Conservation (phyloP, 1,140 invertebrate genomes). For the Nixonia krombeini region DNA sequence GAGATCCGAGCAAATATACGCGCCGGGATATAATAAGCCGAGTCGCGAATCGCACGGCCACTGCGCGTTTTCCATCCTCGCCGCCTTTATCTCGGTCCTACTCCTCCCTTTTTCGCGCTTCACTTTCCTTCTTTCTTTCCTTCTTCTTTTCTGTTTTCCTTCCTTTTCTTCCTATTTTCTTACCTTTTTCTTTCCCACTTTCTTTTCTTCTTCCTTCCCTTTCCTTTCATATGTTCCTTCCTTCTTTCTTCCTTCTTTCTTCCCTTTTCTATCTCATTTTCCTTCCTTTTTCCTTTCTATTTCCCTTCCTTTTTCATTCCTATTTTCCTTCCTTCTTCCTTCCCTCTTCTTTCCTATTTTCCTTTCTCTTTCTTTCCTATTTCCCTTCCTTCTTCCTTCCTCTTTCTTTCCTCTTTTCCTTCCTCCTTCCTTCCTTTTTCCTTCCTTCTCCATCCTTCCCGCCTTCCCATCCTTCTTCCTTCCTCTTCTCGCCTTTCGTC, state of each 20-base stretch:
- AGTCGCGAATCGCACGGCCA: neutral
- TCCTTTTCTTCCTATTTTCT: neutral
- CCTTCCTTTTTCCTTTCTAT: neutral
- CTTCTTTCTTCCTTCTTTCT: neutral
- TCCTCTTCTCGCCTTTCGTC: neutral
- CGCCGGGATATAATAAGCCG: neutral
- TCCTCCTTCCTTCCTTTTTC: neutral
- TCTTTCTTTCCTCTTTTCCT: neutral
- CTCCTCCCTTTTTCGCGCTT: neutral
- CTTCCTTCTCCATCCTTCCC: neutral
- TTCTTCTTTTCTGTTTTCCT: neutral
- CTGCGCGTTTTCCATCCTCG: too few relatives aligned
- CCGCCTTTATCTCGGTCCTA: neutral
- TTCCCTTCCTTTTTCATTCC: neutral
- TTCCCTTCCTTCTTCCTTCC: neutral
- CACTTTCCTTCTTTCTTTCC: neutral
- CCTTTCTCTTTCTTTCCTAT: neutral
- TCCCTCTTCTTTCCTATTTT: neutral
- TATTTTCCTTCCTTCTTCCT: too few relatives aligned
- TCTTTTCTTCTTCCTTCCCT: too few relatives aligned
- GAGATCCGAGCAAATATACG: conserved; percentile 15
- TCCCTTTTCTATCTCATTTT: neutral
- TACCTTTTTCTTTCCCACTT: neutral
- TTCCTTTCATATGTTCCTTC: neutral
- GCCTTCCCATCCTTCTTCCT: neutral